Evolutionary conservation across 2,888 invertebrate species (phyloP).

Genomic region (Drosophila falleni): DNA sequence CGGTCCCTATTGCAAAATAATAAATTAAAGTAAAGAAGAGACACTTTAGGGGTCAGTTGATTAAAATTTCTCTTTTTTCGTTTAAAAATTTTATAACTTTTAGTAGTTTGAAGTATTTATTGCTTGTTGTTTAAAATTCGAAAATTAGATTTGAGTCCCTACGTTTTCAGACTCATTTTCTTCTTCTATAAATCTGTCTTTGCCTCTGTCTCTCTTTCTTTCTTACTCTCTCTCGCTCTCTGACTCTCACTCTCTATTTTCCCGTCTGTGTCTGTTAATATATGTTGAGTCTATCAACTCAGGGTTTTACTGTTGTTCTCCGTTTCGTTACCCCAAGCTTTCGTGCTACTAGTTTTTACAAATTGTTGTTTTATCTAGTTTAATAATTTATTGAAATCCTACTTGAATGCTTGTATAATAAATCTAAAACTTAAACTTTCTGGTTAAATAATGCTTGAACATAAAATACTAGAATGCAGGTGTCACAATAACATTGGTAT

Average conservation of each 20-base stretch:
- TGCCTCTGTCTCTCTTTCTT: background rate
- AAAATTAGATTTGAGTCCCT: constrained; percentile 21
- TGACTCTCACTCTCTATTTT: constrained; percentile 3
- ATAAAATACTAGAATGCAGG: background rate
- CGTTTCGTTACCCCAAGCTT: constrained; percentile 13
- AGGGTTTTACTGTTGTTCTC: constrained; percentile 8
- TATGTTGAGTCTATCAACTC: constrained; percentile 18
- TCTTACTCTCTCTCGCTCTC: constrained; percentile 12
- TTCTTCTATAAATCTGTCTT: constrained; percentile 4
- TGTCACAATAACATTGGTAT: background rate
- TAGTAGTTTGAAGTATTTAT: constrained; percentile 34
- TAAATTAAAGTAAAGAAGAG: background rate
- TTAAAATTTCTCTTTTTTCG: constrained; percentile 6
- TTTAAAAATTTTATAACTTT: constrained; percentile 9
- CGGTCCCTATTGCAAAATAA: background rate
- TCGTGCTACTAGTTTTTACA: background rate
- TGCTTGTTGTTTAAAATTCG: constrained; percentile 31
- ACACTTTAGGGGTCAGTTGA: constrained; percentile 10
- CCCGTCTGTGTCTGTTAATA: background rate
- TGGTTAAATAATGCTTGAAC: constrained; percentile 21
- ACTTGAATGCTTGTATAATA: constrained; percentile 24
- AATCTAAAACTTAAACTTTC: constrained; percentile 7
- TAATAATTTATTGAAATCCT: background rate
- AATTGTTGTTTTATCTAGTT: constrained; percentile 2
- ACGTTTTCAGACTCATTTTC: constrained; percentile 2